Conservation (phyloP, 2,888 invertebrate species). For the Archips crataeganus region DNA sequence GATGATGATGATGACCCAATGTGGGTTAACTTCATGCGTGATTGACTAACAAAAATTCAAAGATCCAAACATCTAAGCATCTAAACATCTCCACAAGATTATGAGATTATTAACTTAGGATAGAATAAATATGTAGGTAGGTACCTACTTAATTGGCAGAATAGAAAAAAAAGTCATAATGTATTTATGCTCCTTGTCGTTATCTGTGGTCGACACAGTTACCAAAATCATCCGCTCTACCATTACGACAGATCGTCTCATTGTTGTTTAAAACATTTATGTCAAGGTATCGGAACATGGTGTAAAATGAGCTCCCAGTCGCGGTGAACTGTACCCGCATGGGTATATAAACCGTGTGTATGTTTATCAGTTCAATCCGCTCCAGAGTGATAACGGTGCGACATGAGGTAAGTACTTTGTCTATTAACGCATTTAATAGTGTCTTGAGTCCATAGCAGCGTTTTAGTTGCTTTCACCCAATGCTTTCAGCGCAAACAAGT, state of each 20-base stretch:
- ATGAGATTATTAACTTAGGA: too few species aligned
- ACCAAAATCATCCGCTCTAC: background rate
- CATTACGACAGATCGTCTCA: background rate
- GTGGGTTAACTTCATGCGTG: too few species aligned
- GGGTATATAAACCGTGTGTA: conserved; percentile 12
- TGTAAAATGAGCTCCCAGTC: conserved; percentile 24
- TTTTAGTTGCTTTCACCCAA: too few species aligned
- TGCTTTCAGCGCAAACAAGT: too few species aligned
- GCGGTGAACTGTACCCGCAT: conserved; percentile 33
- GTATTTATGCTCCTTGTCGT: background rate
- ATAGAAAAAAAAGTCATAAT: too few species aligned
- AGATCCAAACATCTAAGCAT: too few species aligned
- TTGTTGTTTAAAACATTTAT: conserved; percentile 19
- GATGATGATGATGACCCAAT: too few species aligned
- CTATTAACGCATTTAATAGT: background rate
- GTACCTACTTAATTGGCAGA: too few species aligned
- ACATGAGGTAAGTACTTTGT: conserved; percentile 12
- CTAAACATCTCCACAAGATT: too few species aligned
- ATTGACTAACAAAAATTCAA: too few species aligned
- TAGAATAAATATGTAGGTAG: too few species aligned
- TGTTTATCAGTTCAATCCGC: conserved; percentile 14
- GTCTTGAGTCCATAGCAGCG: too few species aligned
- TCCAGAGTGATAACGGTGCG: background rate
- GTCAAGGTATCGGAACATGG: conserved; percentile 28
- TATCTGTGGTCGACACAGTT: background rate